Percentiles rank a stretch among this genome's conserved stretches.
Evolutionary conservation across 2,797 vertebrate species (phyloP).

Genomic region (Tarsius wallacei): DNA sequence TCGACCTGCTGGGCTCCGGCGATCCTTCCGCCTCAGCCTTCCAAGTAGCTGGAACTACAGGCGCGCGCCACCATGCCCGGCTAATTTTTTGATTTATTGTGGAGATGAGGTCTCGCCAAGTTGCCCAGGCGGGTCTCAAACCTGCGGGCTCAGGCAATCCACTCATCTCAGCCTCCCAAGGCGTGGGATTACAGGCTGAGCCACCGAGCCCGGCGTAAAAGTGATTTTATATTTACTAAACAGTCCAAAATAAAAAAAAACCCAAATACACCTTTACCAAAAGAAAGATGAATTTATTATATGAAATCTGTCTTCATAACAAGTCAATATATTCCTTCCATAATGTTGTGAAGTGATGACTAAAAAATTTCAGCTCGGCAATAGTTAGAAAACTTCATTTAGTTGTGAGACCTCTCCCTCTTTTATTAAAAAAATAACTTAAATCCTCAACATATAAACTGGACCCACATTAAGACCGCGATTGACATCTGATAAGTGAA

Average conservation of each 20-base stretch:
- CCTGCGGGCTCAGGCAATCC: too few species aligned
- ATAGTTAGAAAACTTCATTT: not conserved
- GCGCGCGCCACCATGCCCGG: too few species aligned
- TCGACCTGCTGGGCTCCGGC: too few species aligned
- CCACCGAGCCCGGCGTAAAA: too few species aligned
- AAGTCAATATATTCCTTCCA: not conserved
- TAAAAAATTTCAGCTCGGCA: not conserved
- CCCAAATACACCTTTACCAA: not conserved
- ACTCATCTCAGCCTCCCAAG: too few species aligned
- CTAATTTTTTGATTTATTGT: too few species aligned
- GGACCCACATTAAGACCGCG: not conserved
- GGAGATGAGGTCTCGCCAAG: too few species aligned
- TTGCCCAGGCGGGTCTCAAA: too few species aligned
- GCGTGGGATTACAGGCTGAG: too few species aligned
- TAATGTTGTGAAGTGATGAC: slow-evolving; percentile 14
- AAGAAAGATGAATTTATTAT: slow-evolving; percentile 1
- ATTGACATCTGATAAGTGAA: not conserved
- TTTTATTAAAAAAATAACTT: not conserved
- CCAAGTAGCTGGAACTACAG: too few species aligned
- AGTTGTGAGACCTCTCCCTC: not conserved
- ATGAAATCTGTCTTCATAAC: not conserved
- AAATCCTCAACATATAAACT: not conserved
- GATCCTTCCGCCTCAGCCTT: too few species aligned
- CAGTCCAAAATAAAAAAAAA: not conserved
- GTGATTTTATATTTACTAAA: not conserved